These are phyloP conservation scores for Marisa cornuarietis DNA, from an alignment of 1,140 invertebrate genomes.

Conservation along the genomic window DNA sequence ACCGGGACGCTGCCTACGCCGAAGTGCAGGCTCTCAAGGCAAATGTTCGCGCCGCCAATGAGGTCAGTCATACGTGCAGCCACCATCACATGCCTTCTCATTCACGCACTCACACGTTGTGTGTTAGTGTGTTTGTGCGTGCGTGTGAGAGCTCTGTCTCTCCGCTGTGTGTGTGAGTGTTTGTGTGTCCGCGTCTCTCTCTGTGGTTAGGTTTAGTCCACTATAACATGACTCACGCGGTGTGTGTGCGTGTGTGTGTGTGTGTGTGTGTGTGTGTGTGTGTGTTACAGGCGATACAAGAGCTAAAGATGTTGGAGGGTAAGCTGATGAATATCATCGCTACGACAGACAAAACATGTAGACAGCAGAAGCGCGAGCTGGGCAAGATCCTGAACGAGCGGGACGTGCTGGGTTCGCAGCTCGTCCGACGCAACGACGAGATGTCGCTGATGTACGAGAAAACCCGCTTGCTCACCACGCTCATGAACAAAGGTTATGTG, in stretches of 20 bases:
- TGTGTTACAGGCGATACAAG: constrained; percentile 5
- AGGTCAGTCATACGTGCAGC: not conserved
- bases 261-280: constrained; percentile 9
- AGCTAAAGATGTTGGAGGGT: not conserved
- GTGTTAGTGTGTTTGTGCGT: too few relatives aligned
- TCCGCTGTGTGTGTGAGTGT: not conserved
- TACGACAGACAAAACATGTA: not conserved
- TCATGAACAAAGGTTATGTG: constrained; percentile 7
- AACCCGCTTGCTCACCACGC: not conserved
- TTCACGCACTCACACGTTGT: too few relatives aligned
- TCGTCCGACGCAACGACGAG: constrained; percentile 22
- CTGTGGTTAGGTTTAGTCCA: not conserved
- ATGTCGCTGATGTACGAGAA: constrained; percentile 22
- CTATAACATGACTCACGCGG: too few relatives aligned
- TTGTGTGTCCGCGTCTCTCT: not conserved
- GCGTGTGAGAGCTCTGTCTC: too few relatives aligned
- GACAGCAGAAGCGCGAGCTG: constrained; percentile 10
- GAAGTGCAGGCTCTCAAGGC: constrained; percentile 19
- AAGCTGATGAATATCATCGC: constrained; percentile 13
- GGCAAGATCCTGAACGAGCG: constrained; percentile 14
- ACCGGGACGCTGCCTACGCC: not conserved
- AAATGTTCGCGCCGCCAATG: not conserved
- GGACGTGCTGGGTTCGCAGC: constrained; percentile 20
- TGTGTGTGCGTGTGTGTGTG: constrained; percentile 3
- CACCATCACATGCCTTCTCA: too few relatives aligned